Evolutionary conservation across 2,797 vertebrate species (phyloP).

Genomic region (Thalassophryne amazonica): DNA sequence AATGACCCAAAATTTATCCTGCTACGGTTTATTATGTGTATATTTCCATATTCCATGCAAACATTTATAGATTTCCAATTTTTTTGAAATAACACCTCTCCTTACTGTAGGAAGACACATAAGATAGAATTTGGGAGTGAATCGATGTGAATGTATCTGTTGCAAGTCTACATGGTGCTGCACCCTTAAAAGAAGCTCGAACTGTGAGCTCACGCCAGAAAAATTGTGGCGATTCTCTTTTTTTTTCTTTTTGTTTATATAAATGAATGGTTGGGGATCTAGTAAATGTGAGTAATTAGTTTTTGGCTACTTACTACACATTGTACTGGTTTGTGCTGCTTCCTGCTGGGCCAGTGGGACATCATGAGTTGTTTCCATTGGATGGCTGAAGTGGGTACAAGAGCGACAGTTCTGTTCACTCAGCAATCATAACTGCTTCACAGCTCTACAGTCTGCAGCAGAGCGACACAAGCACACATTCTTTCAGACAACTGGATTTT

Average conservation of each 20-base stretch:
- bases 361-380: constrained; percentile 40
- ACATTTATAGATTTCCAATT: too few relatives aligned
- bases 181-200: constrained; percentile 17
- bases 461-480: constrained; percentile 18
- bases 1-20: too few relatives aligned
- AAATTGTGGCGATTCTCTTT: constrained; percentile 20
- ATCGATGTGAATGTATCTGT: constrained; percentile 71
- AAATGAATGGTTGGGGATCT: constrained; percentile 24
- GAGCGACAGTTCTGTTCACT: constrained; percentile 51
- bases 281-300: constrained; percentile 29
- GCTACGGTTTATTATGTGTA: too few relatives aligned
- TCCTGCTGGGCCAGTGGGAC: constrained; percentile 18
- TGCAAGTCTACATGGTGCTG: constrained; percentile 45
- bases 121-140: constrained; percentile 34
- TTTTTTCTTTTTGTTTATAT: constrained; percentile 24
- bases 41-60: too few relatives aligned
- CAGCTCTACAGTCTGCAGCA: constrained; percentile 57
- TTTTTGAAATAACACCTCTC: too few relatives aligned
- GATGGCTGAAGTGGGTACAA: constrained; percentile 26
- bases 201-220: constrained; percentile 15
- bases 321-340: constrained; percentile 18
- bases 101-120: constrained; percentile 17
- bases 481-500: not conserved
- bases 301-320: constrained; percentile 11
- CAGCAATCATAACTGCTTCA: constrained; percentile 57